Conservation (phyloP, 2,797 vertebrate species). For the Lithobates pipiens region DNA sequence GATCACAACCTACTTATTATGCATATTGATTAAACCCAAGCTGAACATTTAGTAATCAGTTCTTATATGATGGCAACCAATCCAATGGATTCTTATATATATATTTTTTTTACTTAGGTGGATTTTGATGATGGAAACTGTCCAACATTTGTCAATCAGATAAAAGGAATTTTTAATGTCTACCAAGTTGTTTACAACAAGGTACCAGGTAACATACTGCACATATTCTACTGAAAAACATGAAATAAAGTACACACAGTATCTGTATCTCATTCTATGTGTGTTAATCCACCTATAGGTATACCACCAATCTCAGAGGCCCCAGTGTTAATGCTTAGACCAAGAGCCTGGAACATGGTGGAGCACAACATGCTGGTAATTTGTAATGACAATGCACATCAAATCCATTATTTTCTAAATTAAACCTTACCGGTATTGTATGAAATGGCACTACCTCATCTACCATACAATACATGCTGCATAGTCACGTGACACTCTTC, state of each 20-base stretch:
- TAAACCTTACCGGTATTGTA: background rate
- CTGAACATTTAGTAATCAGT: too few relatives aligned
- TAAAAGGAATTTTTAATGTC: constrained; percentile 81
- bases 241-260: background rate
- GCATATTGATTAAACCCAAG: too few relatives aligned
- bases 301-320: constrained; percentile 73
- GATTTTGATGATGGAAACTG: constrained; percentile 87
- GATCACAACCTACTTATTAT: too few relatives aligned
- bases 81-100: background rate
- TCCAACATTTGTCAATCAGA: constrained; percentile 80
- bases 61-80: too few relatives aligned
- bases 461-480: background rate
- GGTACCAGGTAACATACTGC: constrained; percentile 71
- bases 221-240: background rate
- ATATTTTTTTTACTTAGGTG: constrained; percentile 67
- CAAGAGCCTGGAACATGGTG: constrained; percentile 84
- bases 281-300: constrained; percentile 14
- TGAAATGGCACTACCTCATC: background rate
- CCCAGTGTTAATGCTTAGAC: constrained; percentile 82
- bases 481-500: too few relatives aligned
- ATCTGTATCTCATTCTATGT: background rate
- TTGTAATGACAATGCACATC: background rate
- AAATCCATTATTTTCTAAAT: background rate
- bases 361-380: constrained; percentile 82
- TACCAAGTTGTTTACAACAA: constrained; percentile 73